Evolutionary conservation across 2,113 vertebrate genomes (phyloP).

Genomic region (Columbina picui): DNA sequence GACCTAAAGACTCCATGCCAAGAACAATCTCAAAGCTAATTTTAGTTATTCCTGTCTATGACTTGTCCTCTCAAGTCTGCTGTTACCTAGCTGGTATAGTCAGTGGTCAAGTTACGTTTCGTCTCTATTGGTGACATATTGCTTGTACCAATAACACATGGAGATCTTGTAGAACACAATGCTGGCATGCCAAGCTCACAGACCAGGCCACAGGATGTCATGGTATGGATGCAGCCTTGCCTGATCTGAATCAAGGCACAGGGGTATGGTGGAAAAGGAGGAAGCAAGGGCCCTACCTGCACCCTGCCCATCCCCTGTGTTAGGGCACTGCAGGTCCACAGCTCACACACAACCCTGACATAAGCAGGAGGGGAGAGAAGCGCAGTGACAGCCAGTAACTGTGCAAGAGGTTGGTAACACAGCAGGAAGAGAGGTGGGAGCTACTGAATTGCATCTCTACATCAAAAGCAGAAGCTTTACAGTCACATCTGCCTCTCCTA

Average conservation of each 20-base stretch:
- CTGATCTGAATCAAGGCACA: neutral
- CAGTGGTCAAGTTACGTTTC: neutral
- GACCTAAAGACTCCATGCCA: neutral
- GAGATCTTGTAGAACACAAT: neutral
- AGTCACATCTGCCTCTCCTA: neutral
- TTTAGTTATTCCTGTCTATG: neutral
- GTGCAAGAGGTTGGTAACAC: accelerated
- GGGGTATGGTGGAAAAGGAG: neutral
- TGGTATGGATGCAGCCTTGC: neutral
- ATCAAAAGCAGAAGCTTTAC: neutral
- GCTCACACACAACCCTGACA: neutral
- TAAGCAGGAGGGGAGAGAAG: neutral
- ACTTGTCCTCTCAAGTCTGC: neutral
- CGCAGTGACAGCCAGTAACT: accelerated
- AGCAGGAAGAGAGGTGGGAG: neutral
- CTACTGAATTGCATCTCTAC: neutral
- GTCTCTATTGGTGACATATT: neutral
- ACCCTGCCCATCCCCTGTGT: no score
- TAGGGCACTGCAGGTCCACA: neutral
- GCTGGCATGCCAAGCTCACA: neutral
- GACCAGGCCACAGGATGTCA: neutral
- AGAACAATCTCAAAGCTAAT: neutral
- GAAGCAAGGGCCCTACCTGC: neutral
- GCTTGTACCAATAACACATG: neutral
- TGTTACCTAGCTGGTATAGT: neutral